Evolutionary conservation across 1,140 invertebrate genomes (phyloP), one percentile per base, ranked within the genome.

Genomic region (Micrasema longulum): DNA sequence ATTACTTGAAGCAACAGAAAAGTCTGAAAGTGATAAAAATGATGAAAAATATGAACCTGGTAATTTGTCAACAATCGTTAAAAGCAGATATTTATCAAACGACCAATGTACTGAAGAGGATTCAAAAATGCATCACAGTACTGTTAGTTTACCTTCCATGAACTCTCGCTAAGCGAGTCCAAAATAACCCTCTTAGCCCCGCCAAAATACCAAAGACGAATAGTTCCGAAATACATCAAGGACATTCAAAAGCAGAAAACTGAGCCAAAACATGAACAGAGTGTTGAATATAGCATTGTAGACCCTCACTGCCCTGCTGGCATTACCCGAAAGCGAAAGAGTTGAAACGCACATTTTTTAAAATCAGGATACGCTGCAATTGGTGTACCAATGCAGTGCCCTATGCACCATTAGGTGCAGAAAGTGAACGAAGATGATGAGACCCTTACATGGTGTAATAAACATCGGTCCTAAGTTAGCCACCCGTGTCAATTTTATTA

Each of bases 281-380:
- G 18, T 36, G 41, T 26, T 2, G 60, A 64, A 11, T 35, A 47
- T 14, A 23, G 12, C 3, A 41, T 31, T 5, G 26, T 52, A 5
- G 68, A 52, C 11, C 9, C 45, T 26, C 43, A 50, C 1, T 70
- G 68, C 38, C 93, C 94, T n/a, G 82, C 86, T 0, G 94, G 93
- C 90, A 10, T 83, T 97, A 50, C 90, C 91, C 20, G 93, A 96
- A 70, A 83, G 87, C 20, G 93, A 96, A 78, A 87, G 94, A 14
- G 84, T 89, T 60, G 90, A 92, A 76, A 94, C 93, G 4, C 80
- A 96, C 1, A 83, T n/a, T n/a, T n/a, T n/a, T n/a, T n/a, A n/a
- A n/a, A n/a, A n/a, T n/a, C n/a, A n/a, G n/a, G n/a, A n/a, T n/a
- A n/a, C n/a, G n/a, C n/a, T n/a, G n/a, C n/a, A n/a, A n/a, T n/a